Base-by-base conservation (phyloP, 2,113 vertebrate species). In the Hemiscyllium ocellatum region DNA sequence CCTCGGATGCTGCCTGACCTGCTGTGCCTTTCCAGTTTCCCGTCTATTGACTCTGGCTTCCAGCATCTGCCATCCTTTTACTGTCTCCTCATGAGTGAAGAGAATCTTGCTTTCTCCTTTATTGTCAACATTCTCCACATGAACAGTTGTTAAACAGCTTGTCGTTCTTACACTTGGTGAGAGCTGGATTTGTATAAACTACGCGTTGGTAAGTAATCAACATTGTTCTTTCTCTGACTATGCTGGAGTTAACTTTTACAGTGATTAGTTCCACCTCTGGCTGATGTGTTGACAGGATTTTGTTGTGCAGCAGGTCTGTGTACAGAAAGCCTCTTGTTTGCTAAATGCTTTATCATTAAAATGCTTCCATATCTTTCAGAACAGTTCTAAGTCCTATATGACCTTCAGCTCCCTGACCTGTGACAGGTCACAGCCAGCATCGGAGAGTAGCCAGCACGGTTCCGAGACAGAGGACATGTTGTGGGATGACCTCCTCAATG, bases 391-490 rank as follows among this genome's bases (percentile, higher is more conserved):
- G 19, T 37, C 89, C 13, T 93, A 93, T 6, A 8, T 93, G 89
- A 93, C n/a, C 89, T 80, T 78, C 42, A 80, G 72, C 70, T 78
- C 87, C 13, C 13, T 91, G 26, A 91, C 29, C 61, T 66, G 87
- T 56, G 65, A 56, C 6, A 65, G 56, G 65, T 97, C 97, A 29
- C 98, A 98, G 80, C 97, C 97, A 47, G 98, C 98, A 15, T 98
- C 97, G 0, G 97, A 97, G 68, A 98, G 98, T 90, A 98, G 98
- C 0, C 98, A 97, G 86, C 98, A 98, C 0, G 98, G 98, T 96
- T 99, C 99, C 0, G 99, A 99, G 97, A 99, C 99, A 0, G 99
- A 99, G 17, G 99, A 99, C 96, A 98, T 98, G 96, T 96, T 99
- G 80, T 99, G 99, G 99, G 99, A 99, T 2, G 99, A 99, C 95